phyloP scores from a whole-genome alignment of 2,888 invertebrate species.

The Resseliella maxima region DNA sequence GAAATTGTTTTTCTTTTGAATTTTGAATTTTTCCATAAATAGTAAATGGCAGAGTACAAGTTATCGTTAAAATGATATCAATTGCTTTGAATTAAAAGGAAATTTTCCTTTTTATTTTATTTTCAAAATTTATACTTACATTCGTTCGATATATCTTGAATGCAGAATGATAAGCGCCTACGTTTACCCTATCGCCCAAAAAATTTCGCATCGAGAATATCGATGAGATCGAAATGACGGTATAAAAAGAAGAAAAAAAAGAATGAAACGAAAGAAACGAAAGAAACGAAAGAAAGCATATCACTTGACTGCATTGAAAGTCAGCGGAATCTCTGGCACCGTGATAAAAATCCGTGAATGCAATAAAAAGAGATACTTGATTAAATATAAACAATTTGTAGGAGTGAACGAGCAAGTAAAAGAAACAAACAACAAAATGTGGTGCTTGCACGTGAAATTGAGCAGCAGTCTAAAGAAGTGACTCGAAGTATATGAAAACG shows the following conservation, averaged over 20 bases:
- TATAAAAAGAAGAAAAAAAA: neutral
- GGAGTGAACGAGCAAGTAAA: slow-evolving; percentile 16
- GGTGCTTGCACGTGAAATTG: slow-evolving; percentile 31
- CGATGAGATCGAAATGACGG: neutral
- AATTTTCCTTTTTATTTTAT: no score
- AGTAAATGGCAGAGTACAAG: no score
- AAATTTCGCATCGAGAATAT: neutral
- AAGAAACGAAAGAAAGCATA: neutral
- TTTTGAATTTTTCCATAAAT: no score
- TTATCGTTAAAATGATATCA: no score
- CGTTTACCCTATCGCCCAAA: neutral
- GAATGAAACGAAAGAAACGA: neutral
- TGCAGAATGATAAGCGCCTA: neutral
- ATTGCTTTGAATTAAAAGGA: no score
- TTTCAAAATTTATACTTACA: slow-evolving; percentile 4
- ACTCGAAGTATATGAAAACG: neutral
- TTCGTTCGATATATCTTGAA: neutral
- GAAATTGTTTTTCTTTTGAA: no score
- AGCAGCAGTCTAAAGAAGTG: slow-evolving; percentile 16
- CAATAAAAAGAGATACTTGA: slow-evolving; percentile 48
- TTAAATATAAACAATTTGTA: slow-evolving; percentile 53
- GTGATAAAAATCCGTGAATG: slow-evolving; percentile 9
- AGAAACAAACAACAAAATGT: slow-evolving; percentile 16
- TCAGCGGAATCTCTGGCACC: slow-evolving; percentile 10
- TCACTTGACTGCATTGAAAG: neutral